A percentile compares a stretch with the other conserved stretches of the same genome.
phyloP scores from a whole-genome alignment of 2,113 vertebrate genomes.

The Hassar affinis region DNA sequence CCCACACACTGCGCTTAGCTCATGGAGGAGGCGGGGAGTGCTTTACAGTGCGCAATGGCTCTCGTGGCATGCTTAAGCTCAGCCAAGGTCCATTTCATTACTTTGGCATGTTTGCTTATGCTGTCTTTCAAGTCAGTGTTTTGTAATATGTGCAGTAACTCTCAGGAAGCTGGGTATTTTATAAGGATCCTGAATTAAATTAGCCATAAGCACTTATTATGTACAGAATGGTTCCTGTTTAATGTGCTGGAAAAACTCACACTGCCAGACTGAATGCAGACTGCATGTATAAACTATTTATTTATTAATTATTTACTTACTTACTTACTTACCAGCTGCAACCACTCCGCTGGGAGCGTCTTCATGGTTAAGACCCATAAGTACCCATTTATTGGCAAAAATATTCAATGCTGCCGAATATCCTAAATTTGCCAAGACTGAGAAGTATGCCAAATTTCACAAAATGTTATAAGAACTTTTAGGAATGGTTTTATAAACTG shows the following conservation, averaged over 20 bases:
- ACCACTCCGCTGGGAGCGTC: neutral
- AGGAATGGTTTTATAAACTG: no score
- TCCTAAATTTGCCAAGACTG: no score
- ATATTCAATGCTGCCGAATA: neutral
- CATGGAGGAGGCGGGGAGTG: conserved; percentile 29
- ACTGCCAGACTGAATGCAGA: neutral
- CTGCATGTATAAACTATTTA: neutral
- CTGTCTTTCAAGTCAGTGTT: conserved; percentile 10
- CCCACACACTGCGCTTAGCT: conserved; percentile 37
- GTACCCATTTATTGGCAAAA: neutral
- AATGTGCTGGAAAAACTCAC: neutral
- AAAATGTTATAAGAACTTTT: neutral
- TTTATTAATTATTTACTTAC: neutral
- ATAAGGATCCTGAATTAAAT: conserved; percentile 33
- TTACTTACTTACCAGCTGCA: neutral
- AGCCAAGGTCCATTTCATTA: conserved; percentile 37
- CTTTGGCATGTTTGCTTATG: conserved; percentile 40
- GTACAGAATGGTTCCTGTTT: neutral
- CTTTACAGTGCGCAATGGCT: conserved; percentile 11
- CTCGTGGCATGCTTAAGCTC: conserved; percentile 28
- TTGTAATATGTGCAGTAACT: conserved; percentile 19
- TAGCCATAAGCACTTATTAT: neutral
- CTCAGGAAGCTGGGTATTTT: conserved; percentile 14
- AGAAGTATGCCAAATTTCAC: neutral
- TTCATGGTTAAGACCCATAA: neutral